These are phyloP conservation scores for Diorhabda elongata DNA, from an alignment of 1,140 invertebrate genomes.

Conservation along the genomic window DNA sequence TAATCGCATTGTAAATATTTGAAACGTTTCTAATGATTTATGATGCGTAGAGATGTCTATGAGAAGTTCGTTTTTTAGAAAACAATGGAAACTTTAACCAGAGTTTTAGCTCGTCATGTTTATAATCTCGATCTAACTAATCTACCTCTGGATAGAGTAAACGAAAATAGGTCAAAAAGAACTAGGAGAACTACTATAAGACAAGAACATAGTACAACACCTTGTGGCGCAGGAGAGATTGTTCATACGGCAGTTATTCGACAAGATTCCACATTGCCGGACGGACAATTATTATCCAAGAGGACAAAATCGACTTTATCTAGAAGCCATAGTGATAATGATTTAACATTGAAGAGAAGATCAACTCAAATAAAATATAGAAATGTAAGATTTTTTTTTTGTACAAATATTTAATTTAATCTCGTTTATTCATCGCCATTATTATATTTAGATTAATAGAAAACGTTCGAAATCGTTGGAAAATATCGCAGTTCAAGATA, in stretches of 20 bases:
- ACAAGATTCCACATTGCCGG: slow-evolving; percentile 41
- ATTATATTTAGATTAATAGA: slow-evolving; percentile 29
- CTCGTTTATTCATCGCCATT: neutral
- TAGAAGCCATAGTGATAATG: slow-evolving; percentile 55
- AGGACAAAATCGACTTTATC: slow-evolving; percentile 44
- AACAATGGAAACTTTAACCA: slow-evolving; percentile 92
- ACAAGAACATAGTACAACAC: slow-evolving; percentile 34
- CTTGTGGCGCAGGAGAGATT: slow-evolving; percentile 20
- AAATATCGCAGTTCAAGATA: slow-evolving; percentile 36
- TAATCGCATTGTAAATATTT: too few relatives aligned
- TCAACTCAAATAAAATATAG: slow-evolving; percentile 16
- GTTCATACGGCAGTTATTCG: slow-evolving; percentile 28
- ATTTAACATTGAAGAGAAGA: slow-evolving; percentile 41
- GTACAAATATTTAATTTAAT: neutral
- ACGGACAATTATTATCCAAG: slow-evolving; percentile 35
- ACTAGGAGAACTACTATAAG: slow-evolving; percentile 28
- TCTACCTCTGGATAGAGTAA: slow-evolving; percentile 78
- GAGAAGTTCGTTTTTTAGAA: slow-evolving; percentile 58
- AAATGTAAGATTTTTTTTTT: slow-evolving; percentile 26
- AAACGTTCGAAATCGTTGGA: slow-evolving; percentile 41
- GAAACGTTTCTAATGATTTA: too few relatives aligned
- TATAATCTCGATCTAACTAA: slow-evolving; percentile 90
- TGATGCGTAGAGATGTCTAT: too few relatives aligned
- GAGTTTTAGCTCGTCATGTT: slow-evolving; percentile 87
- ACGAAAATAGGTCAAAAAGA: slow-evolving; percentile 65